A percentile compares a stretch with the other conserved stretches of the same genome.
phyloP scores from a whole-genome alignment of 2,113 vertebrate genomes.

The Bostrychus sinensis region DNA sequence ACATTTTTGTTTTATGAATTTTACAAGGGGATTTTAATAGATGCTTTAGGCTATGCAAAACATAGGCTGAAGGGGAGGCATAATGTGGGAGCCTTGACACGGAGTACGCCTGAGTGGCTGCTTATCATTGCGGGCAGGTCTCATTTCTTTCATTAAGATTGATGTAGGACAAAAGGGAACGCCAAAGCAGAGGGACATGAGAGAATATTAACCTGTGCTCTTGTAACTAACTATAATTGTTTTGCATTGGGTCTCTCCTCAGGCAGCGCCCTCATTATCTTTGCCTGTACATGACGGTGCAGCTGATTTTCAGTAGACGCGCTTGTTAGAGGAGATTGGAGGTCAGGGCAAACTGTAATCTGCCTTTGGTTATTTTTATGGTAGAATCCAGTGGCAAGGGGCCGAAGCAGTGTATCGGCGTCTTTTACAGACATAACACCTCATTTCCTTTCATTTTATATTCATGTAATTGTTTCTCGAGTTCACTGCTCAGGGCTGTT shows the following conservation, averaged over 20 bases:
- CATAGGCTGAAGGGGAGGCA: slow-evolving; percentile 94
- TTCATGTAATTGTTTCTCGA: slow-evolving; percentile 58
- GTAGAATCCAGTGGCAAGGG: slow-evolving; percentile 46
- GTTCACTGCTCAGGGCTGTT: slow-evolving; percentile 35
- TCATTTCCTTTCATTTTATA: slow-evolving; percentile 62
- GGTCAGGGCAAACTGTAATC: slow-evolving; percentile 69
- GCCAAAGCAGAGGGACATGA: slow-evolving; percentile 87
- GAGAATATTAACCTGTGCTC: slow-evolving; percentile 99
- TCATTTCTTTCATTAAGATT: slow-evolving; percentile 98
- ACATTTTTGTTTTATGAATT: slow-evolving; percentile 99
- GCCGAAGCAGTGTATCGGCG: slow-evolving; percentile 50
- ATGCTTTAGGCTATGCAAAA: slow-evolving; percentile 99
- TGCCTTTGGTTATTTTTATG: slow-evolving; percentile 62
- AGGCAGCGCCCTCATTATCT: slow-evolving; percentile 93
- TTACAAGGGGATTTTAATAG: slow-evolving; percentile 99
- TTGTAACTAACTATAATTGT: slow-evolving; percentile 96
- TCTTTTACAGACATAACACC: slow-evolving; percentile 69
- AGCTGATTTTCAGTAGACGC: slow-evolving; percentile 82
- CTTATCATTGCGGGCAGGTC: slow-evolving; percentile 98
- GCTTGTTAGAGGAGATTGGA: slow-evolving; percentile 73
- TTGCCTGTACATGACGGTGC: slow-evolving; percentile 90
- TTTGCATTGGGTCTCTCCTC: slow-evolving; percentile 91
- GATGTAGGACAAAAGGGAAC: slow-evolving; percentile 89
- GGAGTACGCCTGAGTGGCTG: slow-evolving; percentile 93
- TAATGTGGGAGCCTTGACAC: slow-evolving; percentile 94